Conservation (phyloP, 2,113 vertebrate genomes). For the Grammomys surdaster region DNA sequence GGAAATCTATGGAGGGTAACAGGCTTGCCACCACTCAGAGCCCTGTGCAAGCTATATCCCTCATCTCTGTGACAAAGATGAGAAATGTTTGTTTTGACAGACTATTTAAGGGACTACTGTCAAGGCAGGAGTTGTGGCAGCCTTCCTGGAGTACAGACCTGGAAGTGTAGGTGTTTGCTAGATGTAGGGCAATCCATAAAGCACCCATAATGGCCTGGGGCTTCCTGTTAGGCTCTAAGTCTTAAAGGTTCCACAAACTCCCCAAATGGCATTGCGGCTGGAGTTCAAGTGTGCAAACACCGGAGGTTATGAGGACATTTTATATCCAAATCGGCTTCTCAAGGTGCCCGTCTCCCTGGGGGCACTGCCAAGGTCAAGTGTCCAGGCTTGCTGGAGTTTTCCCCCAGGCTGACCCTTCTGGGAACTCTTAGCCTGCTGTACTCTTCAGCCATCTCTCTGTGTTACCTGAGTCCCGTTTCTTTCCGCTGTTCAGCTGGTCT, state of each 20-base stretch:
- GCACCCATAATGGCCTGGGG: neutral
- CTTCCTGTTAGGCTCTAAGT: neutral
- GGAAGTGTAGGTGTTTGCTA: too few relatives aligned
- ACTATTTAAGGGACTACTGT: neutral
- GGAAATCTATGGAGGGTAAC: neutral
- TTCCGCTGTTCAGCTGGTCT: neutral
- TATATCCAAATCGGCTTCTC: too few relatives aligned
- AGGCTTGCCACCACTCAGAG: neutral
- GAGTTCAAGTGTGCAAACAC: neutral
- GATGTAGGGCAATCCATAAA: neutral
- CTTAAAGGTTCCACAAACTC: neutral
- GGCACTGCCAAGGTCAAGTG: neutral
- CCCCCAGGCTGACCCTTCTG: accelerated
- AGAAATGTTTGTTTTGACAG: too few relatives aligned
- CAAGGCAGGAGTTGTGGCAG: neutral
- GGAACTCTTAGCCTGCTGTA: neutral
- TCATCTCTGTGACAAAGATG: neutral
- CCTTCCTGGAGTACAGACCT: neutral
- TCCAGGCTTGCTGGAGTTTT: neutral
- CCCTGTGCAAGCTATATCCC: neutral
- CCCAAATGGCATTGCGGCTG: neutral
- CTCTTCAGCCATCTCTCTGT: neutral
- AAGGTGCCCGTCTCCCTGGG: neutral
- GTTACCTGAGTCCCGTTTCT: accelerated
- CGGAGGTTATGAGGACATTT: neutral